phyloP scores from a whole-genome alignment of 2,797 vertebrate genomes.

The Phataginus tricuspis region DNA sequence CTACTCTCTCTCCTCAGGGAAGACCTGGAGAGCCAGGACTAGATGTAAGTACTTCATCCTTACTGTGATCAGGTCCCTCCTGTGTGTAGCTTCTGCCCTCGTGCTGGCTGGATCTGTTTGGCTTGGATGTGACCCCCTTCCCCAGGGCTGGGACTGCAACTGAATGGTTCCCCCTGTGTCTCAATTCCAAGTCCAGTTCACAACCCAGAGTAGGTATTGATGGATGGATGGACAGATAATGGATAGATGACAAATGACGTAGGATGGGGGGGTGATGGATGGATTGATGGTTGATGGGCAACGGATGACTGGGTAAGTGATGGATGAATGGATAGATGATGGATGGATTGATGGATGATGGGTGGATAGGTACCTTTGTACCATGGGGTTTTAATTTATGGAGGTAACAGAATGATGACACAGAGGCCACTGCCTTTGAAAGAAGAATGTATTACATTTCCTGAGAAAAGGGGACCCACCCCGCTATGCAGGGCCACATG shows the following conservation, averaged over 20 bases:
- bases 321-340: neutral
- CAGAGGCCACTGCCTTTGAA: neutral
- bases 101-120: neutral
- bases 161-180: neutral
- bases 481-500: neutral
- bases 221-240: neutral
- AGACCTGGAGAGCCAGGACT: slow-evolving; percentile 94
- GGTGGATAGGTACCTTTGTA: neutral
- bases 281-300: neutral
- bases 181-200: neutral
- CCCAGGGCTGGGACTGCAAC: neutral
- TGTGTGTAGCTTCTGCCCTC: neutral
- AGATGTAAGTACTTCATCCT: slow-evolving; percentile 91
- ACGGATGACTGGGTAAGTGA: no score
- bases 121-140: neutral
- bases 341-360: rapidly evolving
- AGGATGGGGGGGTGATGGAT: neutral
- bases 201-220: neutral
- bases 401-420: neutral
- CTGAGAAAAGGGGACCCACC: neutral
- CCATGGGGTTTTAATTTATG: neutral
- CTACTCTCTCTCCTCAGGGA: slow-evolving; percentile 87
- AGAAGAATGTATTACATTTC: neutral
- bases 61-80: neutral
- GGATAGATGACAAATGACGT: neutral